Conservation (phyloP, 2,888 invertebrate genomes). For the Mythimna albipuncta region DNA sequence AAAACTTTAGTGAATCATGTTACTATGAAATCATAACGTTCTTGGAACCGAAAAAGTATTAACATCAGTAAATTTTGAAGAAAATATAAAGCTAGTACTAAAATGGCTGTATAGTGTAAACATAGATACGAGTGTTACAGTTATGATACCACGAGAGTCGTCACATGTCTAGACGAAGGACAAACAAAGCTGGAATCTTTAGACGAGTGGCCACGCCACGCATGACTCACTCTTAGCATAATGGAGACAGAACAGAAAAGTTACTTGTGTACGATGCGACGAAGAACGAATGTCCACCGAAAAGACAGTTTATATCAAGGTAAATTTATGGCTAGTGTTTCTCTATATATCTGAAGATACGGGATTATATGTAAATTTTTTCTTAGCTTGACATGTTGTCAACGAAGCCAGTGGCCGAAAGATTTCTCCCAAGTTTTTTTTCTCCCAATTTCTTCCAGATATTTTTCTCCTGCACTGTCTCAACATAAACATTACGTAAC, state of each 20-base stretch:
- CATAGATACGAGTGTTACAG: constrained; percentile 7
- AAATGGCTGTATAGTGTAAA: constrained; percentile 6
- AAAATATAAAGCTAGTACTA: not conserved
- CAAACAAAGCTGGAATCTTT: constrained; percentile 45
- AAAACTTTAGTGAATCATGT: constrained; percentile 2
- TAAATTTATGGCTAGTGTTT: too few species aligned
- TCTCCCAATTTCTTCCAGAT: too few species aligned
- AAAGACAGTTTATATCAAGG: not conserved
- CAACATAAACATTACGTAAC: too few species aligned
- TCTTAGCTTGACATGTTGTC: too few species aligned
- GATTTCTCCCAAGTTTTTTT: too few species aligned
- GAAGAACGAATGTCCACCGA: not conserved
- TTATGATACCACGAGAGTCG: constrained; percentile 17
- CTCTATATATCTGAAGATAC: too few species aligned
- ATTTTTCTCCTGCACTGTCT: too few species aligned
- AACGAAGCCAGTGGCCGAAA: too few species aligned
- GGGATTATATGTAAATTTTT: too few species aligned
- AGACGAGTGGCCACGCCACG: constrained; percentile 44
- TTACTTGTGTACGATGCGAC: not conserved
- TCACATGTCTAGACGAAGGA: constrained; percentile 50
- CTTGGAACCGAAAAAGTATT: not conserved
- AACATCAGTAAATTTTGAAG: not conserved
- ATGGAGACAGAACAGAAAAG: constrained; percentile 13
- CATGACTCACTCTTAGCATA: constrained; percentile 43
- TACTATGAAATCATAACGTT: not conserved